phyloP scores from a whole-genome alignment of 2,797 vertebrate species.

The Vespertilio murinus region DNA sequence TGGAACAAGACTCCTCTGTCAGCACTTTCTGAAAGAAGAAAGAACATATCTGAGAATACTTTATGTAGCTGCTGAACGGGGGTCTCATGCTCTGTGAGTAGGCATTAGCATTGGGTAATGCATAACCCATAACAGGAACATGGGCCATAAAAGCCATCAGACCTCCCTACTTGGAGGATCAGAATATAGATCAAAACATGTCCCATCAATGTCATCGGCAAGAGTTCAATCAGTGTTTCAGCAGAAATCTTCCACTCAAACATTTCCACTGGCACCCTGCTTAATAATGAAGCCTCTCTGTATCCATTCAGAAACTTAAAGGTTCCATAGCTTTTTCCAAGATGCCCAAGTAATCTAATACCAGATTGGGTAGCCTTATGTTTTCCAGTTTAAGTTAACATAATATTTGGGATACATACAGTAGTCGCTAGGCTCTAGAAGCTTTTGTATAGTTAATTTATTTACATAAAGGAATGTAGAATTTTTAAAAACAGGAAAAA shows the following conservation, averaged over 20 bases:
- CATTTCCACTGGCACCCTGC: background rate
- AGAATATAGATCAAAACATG: background rate
- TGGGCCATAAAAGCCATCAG: background rate
- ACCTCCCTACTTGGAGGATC: background rate
- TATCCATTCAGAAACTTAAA: slow-evolving; percentile 15
- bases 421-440: background rate
- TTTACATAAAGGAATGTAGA: slow-evolving; percentile 9
- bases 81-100: background rate
- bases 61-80: background rate
- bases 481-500: slow-evolving; percentile 11
- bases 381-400: slow-evolving; percentile 14
- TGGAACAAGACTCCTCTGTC: background rate
- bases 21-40: background rate
- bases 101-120: background rate
- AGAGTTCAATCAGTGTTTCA: background rate
- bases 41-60: background rate
- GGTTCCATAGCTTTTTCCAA: background rate
- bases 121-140: background rate
- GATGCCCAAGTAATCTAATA: background rate
- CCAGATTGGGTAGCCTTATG: background rate
- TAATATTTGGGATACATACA: background rate
- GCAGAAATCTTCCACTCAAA: background rate
- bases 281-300: background rate
- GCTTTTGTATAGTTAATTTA: background rate
- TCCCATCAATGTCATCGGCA: background rate